Percentiles rank a stretch among this genome's conserved stretches.
Conservation (phyloP, 2,113 vertebrate genomes). For the pig (Sus scrofa) region DNA sequence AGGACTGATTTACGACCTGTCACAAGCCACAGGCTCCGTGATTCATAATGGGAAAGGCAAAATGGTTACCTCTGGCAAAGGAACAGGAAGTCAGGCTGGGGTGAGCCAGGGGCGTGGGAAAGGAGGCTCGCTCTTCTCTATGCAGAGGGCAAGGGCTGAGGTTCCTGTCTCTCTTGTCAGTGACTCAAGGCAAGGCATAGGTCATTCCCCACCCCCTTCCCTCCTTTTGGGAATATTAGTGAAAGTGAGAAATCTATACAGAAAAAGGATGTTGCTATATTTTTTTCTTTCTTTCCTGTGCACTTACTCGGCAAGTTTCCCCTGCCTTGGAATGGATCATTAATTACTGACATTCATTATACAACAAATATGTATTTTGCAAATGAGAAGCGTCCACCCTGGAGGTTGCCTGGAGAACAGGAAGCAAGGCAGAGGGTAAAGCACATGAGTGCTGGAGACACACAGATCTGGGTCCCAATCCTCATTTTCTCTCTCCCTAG, state of each 20-base stretch:
- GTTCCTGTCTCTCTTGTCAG: not conserved
- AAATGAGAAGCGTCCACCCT: constrained; percentile 80
- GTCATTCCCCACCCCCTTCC: not conserved
- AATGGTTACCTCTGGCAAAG: constrained; percentile 79
- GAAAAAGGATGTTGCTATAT: constrained; percentile 48
- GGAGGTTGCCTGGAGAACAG: constrained; percentile 62
- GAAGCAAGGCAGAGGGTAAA: not conserved
- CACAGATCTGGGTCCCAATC: fast-evolving
- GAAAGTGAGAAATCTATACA: constrained; percentile 78
- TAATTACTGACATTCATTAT: constrained; percentile 86
- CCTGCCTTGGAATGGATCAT: constrained; percentile 79
- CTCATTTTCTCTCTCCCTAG: not conserved
- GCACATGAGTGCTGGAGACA: fast-evolving
- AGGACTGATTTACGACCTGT: constrained; percentile 93
- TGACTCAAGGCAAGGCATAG: not conserved
- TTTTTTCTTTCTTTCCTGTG: constrained; percentile 70
- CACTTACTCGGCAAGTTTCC: constrained; percentile 87
- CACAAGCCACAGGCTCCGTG: constrained; percentile 88
- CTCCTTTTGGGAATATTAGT: not conserved
- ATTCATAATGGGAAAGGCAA: constrained; percentile 88
- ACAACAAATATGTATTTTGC: constrained; percentile 88
- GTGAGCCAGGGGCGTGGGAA: not conserved
- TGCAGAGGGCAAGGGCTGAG: not conserved
- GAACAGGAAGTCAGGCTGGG: constrained; percentile 2
- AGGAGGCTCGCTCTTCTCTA: not conserved